Base-by-base conservation (phyloP, 1,140 invertebrate genomes). In the Gonioctena quinquepunctata region DNA sequence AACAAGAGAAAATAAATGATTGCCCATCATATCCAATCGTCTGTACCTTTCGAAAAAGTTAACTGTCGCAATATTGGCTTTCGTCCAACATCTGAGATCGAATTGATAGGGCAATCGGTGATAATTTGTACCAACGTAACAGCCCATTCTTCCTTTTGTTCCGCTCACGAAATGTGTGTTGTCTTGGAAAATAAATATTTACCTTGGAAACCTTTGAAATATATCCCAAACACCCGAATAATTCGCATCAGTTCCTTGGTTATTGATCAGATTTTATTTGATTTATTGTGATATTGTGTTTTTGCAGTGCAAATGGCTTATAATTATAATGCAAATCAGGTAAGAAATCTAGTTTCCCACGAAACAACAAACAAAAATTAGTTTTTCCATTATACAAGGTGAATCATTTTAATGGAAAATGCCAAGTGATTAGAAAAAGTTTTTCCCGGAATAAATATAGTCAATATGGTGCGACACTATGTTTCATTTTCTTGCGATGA, bases 291-390 rank as follows among this genome's bases (percentile, higher is more conserved):
- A 21, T 62, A 62, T 49, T 69, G 59, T 52, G 27, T 59, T 25
- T 27, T 68, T 26, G 26, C 48, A 25, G 18, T 16, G 25, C 33
- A 3, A n/a, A 73, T 74, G 73, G 62, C 73, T 49, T 63, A 25
- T 26, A 68, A 74, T 68, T 74, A 66, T 49, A 66, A 70, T 64
- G 73, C 60, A 26, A 74, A 74, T 74, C 73, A 74, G 67, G 73
- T 74, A 66, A 71, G 69, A 69, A 16, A n/a, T n/a, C n/a, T n/a
- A n/a, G n/a, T n/a, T n/a, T n/a, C n/a, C n/a, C n/a, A n/a, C n/a
- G n/a, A n/a, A n/a, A n/a, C n/a, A n/a, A n/a, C n/a, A n/a, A n/a
- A n/a, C n/a, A n/a, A n/a, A n/a, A n/a, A n/a, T n/a, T n/a, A n/a
- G n/a, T n/a, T n/a, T n/a, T n/a, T n/a, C n/a, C n/a, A n/a, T n/a